These are phyloP conservation scores for Argynnis bischoffii DNA, from an alignment of 2,888 invertebrate species.

Conservation along the genomic window DNA sequence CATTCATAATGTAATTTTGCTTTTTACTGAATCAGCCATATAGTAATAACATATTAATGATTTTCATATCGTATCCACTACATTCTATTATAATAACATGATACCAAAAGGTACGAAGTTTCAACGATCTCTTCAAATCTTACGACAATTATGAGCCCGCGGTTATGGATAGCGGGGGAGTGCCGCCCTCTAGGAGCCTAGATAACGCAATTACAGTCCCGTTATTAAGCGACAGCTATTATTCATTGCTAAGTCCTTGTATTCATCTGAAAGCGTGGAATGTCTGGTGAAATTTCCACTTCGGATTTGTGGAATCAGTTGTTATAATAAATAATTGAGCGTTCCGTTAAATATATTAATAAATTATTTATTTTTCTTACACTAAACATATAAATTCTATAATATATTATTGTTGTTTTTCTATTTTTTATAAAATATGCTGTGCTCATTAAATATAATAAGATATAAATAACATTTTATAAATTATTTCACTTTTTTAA, in stretches of 20 bases:
- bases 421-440: too few species aligned
- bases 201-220: constrained; percentile 75
- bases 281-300: constrained; percentile 44
- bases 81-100: constrained; percentile 4
- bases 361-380: too few species aligned
- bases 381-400: too few species aligned
- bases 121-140: constrained; percentile 31
- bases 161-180: constrained; percentile 70
- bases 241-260: constrained; percentile 68
- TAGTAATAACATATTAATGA: not conserved
- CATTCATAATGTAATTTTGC: not conserved
- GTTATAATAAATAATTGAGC: constrained; percentile 42
- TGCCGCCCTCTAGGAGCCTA: constrained; percentile 61
- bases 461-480: too few species aligned
- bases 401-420: too few species aligned
- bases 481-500: too few species aligned
- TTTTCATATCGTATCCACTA: not conserved
- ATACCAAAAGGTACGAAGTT: constrained; percentile 14
- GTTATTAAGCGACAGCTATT: constrained; percentile 75
- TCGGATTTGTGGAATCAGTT: constrained; percentile 47
- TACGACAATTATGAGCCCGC: constrained; percentile 73
- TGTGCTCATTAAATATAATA: too few species aligned
- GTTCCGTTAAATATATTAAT: not conserved
- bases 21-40: not conserved
- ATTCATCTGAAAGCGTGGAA: constrained; percentile 51